Evolutionary conservation across 2,888 invertebrate genomes (phyloP).

Genomic region (Cerceris ruficornis): DNA sequence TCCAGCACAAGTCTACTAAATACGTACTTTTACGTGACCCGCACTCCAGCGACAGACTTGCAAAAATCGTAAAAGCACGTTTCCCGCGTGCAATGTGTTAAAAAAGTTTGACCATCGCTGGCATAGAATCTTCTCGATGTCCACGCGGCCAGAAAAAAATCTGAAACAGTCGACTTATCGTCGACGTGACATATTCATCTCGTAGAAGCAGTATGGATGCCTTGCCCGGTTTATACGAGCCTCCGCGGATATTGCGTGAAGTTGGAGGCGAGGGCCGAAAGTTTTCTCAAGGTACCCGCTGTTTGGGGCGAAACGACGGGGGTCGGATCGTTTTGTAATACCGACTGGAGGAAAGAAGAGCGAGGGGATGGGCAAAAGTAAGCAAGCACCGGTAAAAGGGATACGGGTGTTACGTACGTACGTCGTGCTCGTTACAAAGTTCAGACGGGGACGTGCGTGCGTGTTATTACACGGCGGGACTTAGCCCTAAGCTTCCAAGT

Average conservation of each 20-base stretch:
- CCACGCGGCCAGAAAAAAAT: constrained; percentile 14
- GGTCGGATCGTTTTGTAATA: constrained; percentile 45
- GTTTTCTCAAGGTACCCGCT: constrained; percentile 62
- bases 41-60: too few relatives aligned
- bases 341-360: constrained; percentile 31
- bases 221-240: constrained; percentile 65
- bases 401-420: constrained; percentile 50
- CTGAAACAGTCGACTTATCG: constrained; percentile 38
- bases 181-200: constrained; percentile 47
- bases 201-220: constrained; percentile 55
- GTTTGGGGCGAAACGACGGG: constrained; percentile 36
- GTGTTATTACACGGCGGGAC: constrained; percentile 72
- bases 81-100: too few relatives aligned
- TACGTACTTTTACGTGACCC: too few relatives aligned
- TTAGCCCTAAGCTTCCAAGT: constrained; percentile 69
- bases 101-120: too few relatives aligned
- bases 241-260: constrained; percentile 68
- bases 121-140: constrained; percentile 6
- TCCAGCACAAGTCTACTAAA: too few relatives aligned
- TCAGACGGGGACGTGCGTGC: constrained; percentile 68
- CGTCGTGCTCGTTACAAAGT: constrained; percentile 71
- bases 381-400: constrained; percentile 39
- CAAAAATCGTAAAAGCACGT: too few relatives aligned
- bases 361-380: constrained; percentile 21
- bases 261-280: constrained; percentile 65